Conservation (phyloP, 2,113 vertebrate genomes). For the Vidua macroura region DNA sequence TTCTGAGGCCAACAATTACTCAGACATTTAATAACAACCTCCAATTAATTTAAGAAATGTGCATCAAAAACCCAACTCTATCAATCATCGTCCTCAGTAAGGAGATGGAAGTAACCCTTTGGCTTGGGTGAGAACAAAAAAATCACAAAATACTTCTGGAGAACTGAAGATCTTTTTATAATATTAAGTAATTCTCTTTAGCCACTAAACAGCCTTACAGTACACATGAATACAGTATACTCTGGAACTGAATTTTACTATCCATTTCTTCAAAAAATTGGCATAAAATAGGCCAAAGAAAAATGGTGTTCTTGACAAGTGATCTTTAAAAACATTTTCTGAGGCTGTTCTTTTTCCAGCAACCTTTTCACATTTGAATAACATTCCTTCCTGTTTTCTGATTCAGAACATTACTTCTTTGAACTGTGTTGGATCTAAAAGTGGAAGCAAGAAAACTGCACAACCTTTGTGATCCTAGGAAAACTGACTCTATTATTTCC, state of each 20-base stretch:
- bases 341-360: conserved; percentile 17
- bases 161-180: background rate
- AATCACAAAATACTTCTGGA: background rate
- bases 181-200: background rate
- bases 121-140: background rate
- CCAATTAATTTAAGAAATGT: background rate
- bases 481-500: background rate
- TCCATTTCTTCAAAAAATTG: conserved; percentile 18
- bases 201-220: background rate
- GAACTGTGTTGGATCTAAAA: background rate
- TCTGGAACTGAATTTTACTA: conserved; percentile 24
- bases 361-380: conserved; percentile 63
- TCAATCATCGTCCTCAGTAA: background rate
- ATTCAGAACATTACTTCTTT: conserved; percentile 29
- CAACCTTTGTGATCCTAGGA: background rate
- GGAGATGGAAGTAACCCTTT: background rate
- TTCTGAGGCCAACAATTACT: background rate
- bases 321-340: conserved; percentile 56
- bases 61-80: background rate
- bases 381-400: conserved; percentile 43
- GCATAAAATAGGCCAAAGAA: conserved; percentile 4
- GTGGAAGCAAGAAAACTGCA: background rate
- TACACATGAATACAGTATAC: background rate
- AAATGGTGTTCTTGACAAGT: conserved; percentile 16
- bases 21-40: background rate